A percentile compares a stretch with the other conserved stretches of the same genome.
Conservation (phyloP, 2,113 vertebrate genomes). For the Cyanoramphus novaezelandiae region DNA sequence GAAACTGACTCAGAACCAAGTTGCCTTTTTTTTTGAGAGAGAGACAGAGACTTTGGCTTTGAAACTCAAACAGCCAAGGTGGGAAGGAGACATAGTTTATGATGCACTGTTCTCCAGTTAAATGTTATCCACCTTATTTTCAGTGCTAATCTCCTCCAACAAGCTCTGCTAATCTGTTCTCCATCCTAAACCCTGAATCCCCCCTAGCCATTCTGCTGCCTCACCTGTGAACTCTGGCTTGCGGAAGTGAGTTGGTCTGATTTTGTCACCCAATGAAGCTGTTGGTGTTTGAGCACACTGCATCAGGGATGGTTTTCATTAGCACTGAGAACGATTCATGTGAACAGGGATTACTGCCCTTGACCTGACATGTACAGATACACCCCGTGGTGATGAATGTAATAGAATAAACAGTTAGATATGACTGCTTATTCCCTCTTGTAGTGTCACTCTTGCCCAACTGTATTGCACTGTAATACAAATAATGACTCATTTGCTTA, state of each 20-base stretch:
- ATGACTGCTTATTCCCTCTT: not conserved
- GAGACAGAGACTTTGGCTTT: not conserved
- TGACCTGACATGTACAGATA: slow-evolving; percentile 37
- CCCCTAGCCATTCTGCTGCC: not conserved
- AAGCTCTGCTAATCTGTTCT: not conserved
- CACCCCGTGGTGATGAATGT: slow-evolving; percentile 40
- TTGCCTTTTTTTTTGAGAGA: not conserved
- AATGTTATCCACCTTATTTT: not conserved
- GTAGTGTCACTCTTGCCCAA: not conserved
- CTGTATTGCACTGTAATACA: not conserved
- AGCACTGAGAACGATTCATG: slow-evolving; percentile 38
- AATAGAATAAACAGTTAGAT: slow-evolving; percentile 43
- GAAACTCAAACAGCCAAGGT: not conserved
- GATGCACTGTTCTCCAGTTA: not conserved
- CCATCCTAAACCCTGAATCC: not conserved
- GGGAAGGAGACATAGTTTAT: not conserved
- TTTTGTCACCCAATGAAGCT: not conserved
- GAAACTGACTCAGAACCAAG: not conserved
- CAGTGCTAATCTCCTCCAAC: not conserved
- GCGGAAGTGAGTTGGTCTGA: not conserved
- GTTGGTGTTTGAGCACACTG: not conserved
- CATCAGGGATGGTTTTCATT: slow-evolving; percentile 8
- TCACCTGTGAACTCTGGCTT: not conserved
- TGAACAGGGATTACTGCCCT: slow-evolving; percentile 33
- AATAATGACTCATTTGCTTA: slow-evolving; percentile 57